These are phyloP conservation scores for Merluccius polli DNA, from an alignment of 2,797 vertebrate genomes.

Conservation along the genomic window DNA sequence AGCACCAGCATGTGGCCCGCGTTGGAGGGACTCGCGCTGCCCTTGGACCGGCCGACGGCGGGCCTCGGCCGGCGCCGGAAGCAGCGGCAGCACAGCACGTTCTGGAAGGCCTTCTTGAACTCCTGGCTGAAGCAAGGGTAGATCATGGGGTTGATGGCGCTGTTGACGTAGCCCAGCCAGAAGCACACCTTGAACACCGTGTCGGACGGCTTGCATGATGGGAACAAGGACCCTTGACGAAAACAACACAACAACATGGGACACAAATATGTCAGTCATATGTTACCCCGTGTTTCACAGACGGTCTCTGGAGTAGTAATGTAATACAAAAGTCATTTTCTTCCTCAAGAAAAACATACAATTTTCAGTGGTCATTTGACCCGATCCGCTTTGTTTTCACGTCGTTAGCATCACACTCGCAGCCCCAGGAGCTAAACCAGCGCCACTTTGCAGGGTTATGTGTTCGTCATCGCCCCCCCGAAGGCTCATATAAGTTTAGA, in stretches of 20 bases:
- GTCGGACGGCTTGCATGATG: conserved; percentile 86
- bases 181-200: conserved; percentile 95
- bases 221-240: conserved; percentile 87
- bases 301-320: background rate
- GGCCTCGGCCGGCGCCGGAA: conserved; percentile 55
- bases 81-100: conserved; percentile 81
- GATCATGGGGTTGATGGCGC: conserved; percentile 97
- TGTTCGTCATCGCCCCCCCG: conserved; percentile 18
- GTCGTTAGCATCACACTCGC: background rate
- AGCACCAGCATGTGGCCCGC: background rate
- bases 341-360: too few species aligned
- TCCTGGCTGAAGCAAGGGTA: conserved; percentile 95
- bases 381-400: background rate
- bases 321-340: background rate
- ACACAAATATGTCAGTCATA: too few species aligned
- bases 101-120: conserved; percentile 93
- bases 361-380: too few species aligned
- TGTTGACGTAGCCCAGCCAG: conserved; percentile 98
- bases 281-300: background rate
- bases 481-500: conserved; percentile 50
- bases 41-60: background rate
- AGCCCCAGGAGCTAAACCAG: background rate
- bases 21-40: background rate
- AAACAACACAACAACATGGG: background rate
- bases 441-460: background rate